Evolutionary conservation across 2,797 vertebrate species (phyloP), one percentile per base, ranked within the genome.

Genomic region (Hapalemur alaotrensis): DNA sequence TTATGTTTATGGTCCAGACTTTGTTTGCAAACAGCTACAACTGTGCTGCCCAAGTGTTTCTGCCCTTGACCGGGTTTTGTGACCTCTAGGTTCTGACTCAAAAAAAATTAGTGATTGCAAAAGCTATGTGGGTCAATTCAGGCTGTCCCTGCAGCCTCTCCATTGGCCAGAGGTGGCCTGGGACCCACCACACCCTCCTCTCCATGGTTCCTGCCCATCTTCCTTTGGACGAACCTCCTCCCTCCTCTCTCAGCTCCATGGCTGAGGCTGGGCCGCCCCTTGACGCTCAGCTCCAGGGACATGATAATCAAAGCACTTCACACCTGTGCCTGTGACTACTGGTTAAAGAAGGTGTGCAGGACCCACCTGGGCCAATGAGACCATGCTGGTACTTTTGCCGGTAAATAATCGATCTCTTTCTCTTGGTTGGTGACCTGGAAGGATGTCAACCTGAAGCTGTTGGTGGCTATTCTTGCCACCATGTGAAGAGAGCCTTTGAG

Each of bases 21-120:
- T 75, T 22, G 50, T 91, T 91, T 70, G 93, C 82, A 95, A 84
- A 91, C 82, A 89, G 11, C 89, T 25, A 0, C 32, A 57, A 61
- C 54, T 23, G 38, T 12, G 46, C 30, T 61, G 20, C 84, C 79
- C 25, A 23, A 57, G 54, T 23, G 69, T 50, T 30, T 86, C 76
- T 15, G 30, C 72, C 41, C 70, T 61, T 83, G 81, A 67, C 50
- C 1, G 11, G 6, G 30, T 48, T 59, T 28, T 43, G 54, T 67
- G 76, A 48, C 73, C 59, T 63, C 22, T 7, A 4, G 23, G 76
- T 28, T 91, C 32, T 52, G 35, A 35, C 46, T 93, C 28, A 14
- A 70, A 32, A 38, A 52, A 82, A 54, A 75, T 2, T 0, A 23
- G 35, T 7, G 50, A 43, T 46, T 32, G 52, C 61, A 61, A 65